Evolutionary conservation across 2,797 vertebrate genomes (phyloP), one percentile per base, ranked within the genome.

Genomic region (Enteromius anoplus): DNA sequence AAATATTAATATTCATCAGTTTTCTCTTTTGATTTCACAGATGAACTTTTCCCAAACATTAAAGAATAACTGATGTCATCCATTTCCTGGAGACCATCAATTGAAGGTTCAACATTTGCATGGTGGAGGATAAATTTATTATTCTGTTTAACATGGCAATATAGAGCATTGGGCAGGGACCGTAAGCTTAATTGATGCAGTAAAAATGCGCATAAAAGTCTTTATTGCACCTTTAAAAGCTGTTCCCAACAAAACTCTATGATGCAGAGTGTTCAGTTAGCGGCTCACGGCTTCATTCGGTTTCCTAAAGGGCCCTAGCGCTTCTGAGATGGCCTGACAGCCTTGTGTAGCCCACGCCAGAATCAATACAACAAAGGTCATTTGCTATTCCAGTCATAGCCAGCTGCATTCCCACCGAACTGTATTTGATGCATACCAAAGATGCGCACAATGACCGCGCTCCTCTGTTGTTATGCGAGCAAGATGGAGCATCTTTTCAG

Each of bases 341-440:
- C 32, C 64, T 73, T 76, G 42, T 69, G 60, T 45, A 80, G 62
- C 81, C 71, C 82, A 86, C 86, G 87, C 76, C 84, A 73, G 64
- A 78, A 94, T 94, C 93, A 91, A 94, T 95, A 91, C 51, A 78
- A 86, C 90, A 93, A 92, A 93, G 91, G 91, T 93, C 91, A 90
- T 91, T 83, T 90, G 88, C 90, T 92, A 90, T 93, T 93, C 91
- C 88, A 90, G 91, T 91, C 91, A 90, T 85, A 90, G 90, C 89
- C 70, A 10, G 70, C 76, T 85, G 85, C 78, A 55, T 88, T 88
- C 81, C 89, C 82, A 86, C 47, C 88, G 85, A 91, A 89, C 87
- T 90, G 88, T 89, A 89, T 72, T 58, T 68, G 75, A 87, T 80
- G 83, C 77, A 85, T 89, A 87, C 81, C 47, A 32, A 87, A 72